Percentiles rank a stretch among this genome's conserved stretches.
Evolutionary conservation across 1,140 invertebrate species (phyloP).

Genomic region (Cylas formicarius): DNA sequence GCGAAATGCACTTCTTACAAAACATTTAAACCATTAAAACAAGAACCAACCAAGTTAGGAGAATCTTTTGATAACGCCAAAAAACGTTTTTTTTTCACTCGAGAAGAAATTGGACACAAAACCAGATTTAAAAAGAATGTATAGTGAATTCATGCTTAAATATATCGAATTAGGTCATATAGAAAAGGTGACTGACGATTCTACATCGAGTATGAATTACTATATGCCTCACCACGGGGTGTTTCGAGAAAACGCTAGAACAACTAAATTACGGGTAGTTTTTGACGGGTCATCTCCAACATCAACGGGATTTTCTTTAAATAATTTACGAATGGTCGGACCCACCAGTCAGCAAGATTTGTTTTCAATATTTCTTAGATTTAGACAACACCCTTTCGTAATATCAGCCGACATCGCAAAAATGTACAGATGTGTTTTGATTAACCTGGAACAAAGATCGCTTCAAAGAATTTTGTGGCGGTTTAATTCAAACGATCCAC

Average conservation of each 20-base stretch:
- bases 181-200: no score
- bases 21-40: no score
- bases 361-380: constrained; percentile 39
- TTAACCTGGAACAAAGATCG: constrained; percentile 30
- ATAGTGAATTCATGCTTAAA: no score
- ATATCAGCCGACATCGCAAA: constrained; percentile 40
- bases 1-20: no score
- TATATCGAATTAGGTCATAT: no score
- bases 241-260: neutral
- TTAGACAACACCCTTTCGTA: constrained; percentile 34
- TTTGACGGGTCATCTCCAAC: neutral
- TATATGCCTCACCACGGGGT: neutral
- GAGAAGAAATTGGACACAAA: no score
- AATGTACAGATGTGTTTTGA: constrained; percentile 39
- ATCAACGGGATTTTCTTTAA: constrained; percentile 28
- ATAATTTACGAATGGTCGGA: constrained; percentile 25
- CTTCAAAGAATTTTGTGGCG: constrained; percentile 28
- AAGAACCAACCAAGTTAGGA: no score
- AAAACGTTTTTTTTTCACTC: no score
- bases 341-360: constrained; percentile 27
- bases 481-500: constrained; percentile 11
- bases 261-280: constrained; percentile 1
- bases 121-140: no score
- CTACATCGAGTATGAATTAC: no score
- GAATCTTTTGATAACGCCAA: no score